Evolutionary conservation across 1,140 invertebrate genomes (phyloP).

Genomic region (Nixonia krombeini): DNA sequence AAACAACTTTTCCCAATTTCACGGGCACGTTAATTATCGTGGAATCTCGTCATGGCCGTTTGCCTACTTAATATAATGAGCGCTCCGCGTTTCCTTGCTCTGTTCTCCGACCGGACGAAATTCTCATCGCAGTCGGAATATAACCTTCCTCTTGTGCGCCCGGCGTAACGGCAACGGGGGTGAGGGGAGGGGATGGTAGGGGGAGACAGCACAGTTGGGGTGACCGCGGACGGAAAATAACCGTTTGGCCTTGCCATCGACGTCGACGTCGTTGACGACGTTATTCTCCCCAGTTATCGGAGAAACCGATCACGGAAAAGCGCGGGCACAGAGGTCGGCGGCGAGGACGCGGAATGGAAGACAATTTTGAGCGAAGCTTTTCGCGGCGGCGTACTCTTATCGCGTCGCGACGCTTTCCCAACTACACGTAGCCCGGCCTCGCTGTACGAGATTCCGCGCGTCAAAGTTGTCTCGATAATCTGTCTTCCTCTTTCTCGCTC

Average conservation of each 20-base stretch:
- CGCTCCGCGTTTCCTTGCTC: not conserved
- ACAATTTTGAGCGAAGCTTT: conserved; percentile 59
- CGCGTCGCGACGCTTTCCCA: conserved; percentile 40
- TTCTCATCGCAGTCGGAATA: conserved; percentile 5
- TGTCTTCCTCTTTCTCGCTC: conserved; percentile 7
- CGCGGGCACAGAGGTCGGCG: conserved; percentile 21
- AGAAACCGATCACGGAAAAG: conserved; percentile 26
- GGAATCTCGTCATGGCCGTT: conserved; percentile 8
- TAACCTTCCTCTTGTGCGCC: no score
- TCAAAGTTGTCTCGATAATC: conserved; percentile 40
- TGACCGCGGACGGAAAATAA: conserved; percentile 40
- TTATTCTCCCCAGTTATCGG: conserved; percentile 53
- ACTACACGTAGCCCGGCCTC: conserved; percentile 34
- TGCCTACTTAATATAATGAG: conserved; percentile 2
- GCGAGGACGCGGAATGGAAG: conserved; percentile 46
- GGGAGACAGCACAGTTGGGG: not conserved
- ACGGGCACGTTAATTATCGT: conserved; percentile 8
- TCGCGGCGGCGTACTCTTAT: conserved; percentile 35
- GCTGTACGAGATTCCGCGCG: conserved; percentile 35
- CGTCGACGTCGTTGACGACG: conserved; percentile 12
- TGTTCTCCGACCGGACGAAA: not conserved
- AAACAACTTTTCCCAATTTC: no score
- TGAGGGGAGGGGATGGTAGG: not conserved
- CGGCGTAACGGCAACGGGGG: no score
- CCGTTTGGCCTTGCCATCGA: conserved; percentile 38